Conservation (phyloP, 2,797 vertebrate genomes). For the Liasis olivaceus region DNA sequence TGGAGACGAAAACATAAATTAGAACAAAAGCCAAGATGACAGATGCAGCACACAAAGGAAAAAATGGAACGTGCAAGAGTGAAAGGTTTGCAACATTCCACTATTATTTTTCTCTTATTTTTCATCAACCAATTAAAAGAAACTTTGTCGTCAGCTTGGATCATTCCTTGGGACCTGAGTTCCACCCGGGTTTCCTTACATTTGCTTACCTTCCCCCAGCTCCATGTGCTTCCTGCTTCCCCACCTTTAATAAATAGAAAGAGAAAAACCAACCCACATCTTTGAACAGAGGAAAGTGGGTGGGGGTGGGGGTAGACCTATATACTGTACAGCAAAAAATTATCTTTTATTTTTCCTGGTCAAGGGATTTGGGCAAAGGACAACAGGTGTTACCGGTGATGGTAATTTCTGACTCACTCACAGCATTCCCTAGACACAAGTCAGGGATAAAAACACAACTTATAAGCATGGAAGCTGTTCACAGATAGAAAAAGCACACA, state of each 20-base stretch:
- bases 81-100: slow-evolving; percentile 48
- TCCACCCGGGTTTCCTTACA: slow-evolving; percentile 78
- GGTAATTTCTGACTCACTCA: slow-evolving; percentile 70
- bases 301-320: not conserved
- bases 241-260: slow-evolving; percentile 83
- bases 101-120: slow-evolving; percentile 36
- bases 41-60: slow-evolving; percentile 26
- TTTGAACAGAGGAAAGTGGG: slow-evolving; percentile 71
- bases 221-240: slow-evolving; percentile 59
- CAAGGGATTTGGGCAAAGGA: slow-evolving; percentile 76
- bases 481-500: not conserved
- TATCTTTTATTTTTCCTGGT: slow-evolving; percentile 66
- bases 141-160: slow-evolving; percentile 75
- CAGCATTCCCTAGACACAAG: slow-evolving; percentile 41
- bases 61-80: not conserved
- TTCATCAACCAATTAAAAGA: slow-evolving; percentile 65
- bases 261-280: slow-evolving; percentile 70
- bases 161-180: slow-evolving; percentile 76
- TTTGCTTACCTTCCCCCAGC: slow-evolving; percentile 57
- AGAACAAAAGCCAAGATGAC: slow-evolving; percentile 23
- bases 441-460: slow-evolving; percentile 56
- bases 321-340: slow-evolving; percentile 71
- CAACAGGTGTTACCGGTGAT: slow-evolving; percentile 76
- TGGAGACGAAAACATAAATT: slow-evolving; percentile 31
- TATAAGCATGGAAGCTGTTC: slow-evolving; percentile 45